Conservation (phyloP, 2,888 invertebrate species). For the Lysandra coridon region DNA sequence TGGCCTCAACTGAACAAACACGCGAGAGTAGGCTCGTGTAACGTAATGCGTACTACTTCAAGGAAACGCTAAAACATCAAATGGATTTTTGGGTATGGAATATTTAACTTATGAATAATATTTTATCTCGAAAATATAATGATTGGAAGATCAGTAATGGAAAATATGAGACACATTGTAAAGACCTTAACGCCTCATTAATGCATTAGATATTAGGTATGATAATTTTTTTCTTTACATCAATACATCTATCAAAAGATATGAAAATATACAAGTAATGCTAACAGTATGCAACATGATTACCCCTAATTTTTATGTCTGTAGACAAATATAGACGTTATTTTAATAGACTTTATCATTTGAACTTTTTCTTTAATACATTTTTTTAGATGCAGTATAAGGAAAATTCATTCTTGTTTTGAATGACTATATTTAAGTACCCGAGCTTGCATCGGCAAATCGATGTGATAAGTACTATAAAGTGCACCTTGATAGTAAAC, state of each 20-base stretch:
- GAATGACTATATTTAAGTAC: neutral
- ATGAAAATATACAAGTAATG: neutral
- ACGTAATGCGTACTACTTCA: conserved; percentile 51
- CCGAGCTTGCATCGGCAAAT: conserved; percentile 39
- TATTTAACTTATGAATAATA: conserved; percentile 22
- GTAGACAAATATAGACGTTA: too few species aligned
- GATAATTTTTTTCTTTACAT: neutral
- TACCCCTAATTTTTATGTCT: neutral
- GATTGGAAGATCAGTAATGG: neutral
- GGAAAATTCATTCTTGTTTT: neutral
- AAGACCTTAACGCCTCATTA: neutral
- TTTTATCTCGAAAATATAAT: neutral
- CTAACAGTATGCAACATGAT: neutral
- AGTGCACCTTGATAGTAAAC: conserved; percentile 74
- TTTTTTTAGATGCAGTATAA: neutral
- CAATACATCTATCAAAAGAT: neutral
- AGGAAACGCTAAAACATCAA: conserved; percentile 63
- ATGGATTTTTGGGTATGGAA: conserved; percentile 47
- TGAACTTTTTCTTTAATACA: neutral
- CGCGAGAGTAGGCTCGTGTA: conserved; percentile 50
- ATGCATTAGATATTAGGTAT: neutral
- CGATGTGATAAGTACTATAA: conserved; percentile 46
- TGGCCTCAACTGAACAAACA: conserved; percentile 73
- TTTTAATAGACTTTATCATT: too few species aligned
- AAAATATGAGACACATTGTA: neutral